Conservation (phyloP, 1,140 invertebrate genomes). For the Dysdera silvatica region DNA sequence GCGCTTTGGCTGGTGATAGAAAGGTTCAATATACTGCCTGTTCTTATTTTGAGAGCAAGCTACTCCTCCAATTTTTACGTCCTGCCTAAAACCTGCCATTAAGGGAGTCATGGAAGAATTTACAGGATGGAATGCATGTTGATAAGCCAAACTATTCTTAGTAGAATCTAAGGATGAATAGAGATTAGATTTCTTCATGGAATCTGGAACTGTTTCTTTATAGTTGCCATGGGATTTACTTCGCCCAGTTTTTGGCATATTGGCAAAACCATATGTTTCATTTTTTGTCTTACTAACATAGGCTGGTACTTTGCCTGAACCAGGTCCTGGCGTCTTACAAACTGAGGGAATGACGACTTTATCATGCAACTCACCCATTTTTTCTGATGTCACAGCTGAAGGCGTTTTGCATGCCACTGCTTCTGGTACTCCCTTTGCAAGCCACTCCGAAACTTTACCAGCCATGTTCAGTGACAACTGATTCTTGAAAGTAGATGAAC, state of each 20-base stretch:
- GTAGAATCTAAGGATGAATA: no score
- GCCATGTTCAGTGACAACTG: not conserved
- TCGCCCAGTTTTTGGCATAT: slow-evolving; percentile 10
- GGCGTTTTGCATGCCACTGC: slow-evolving; percentile 27
- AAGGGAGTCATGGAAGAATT: not conserved
- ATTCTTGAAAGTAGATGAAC: not conserved
- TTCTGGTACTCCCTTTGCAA: slow-evolving; percentile 22
- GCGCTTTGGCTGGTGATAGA: slow-evolving; percentile 22
- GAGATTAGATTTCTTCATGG: no score
- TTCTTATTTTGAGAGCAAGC: not conserved
- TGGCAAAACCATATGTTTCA: not conserved
- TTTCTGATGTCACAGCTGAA: slow-evolving; percentile 7
- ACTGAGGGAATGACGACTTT: slow-evolving; percentile 24
- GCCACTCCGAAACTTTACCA: slow-evolving; percentile 26
- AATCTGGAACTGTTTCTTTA: not conserved
- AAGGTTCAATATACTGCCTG: slow-evolving; percentile 12
- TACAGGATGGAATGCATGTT: slow-evolving; percentile 17
- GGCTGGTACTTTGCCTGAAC: slow-evolving; percentile 15
- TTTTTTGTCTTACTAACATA: slow-evolving; percentile 20
- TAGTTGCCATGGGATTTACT: slow-evolving; percentile 20
- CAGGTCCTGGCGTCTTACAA: slow-evolving; percentile 20
- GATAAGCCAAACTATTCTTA: not conserved
- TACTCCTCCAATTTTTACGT: not conserved
- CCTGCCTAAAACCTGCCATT: not conserved
- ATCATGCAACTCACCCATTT: slow-evolving; percentile 20